phyloP scores from a whole-genome alignment of 2,797 vertebrate species.

The Rhodeus uyekii region DNA sequence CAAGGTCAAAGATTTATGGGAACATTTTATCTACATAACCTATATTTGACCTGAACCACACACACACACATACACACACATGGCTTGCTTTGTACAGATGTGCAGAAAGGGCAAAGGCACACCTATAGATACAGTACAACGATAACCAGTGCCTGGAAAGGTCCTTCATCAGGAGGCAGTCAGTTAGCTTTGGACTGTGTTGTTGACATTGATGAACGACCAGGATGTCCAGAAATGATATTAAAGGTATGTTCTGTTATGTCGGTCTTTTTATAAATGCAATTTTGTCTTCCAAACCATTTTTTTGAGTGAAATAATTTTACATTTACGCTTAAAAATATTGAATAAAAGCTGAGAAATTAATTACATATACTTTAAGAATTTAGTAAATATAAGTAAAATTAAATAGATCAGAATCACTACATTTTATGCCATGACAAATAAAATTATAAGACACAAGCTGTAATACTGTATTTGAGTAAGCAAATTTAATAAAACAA shows the following conservation, averaged over 20 bases:
- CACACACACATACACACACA: background rate
- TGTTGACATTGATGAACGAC: constrained; percentile 77
- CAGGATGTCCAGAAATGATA: constrained; percentile 79
- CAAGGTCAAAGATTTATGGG: too few relatives aligned
- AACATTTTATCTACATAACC: too few relatives aligned
- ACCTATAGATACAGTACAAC: constrained; percentile 80
- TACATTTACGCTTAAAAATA: background rate
- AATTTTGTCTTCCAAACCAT: background rate
- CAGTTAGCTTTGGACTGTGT: constrained; percentile 81
- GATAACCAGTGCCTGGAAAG: constrained; percentile 75
- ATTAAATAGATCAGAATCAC: background rate
- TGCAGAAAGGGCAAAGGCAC: constrained; percentile 70
- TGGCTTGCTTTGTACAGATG: background rate
- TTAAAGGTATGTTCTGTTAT: constrained; percentile 68
- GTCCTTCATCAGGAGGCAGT: constrained; percentile 67
- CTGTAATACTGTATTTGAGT: background rate
- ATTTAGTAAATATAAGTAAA: background rate
- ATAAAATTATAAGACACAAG: background rate
- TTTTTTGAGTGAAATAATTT: background rate
- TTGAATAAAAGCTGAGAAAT: background rate
- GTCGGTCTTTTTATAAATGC: background rate
- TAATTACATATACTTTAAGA: background rate
- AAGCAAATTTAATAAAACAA: too few relatives aligned
- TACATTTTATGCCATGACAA: background rate
- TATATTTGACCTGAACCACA: too few relatives aligned